Conservation (phyloP, 1,140 invertebrate genomes). For the Saccostrea cuccullata region DNA sequence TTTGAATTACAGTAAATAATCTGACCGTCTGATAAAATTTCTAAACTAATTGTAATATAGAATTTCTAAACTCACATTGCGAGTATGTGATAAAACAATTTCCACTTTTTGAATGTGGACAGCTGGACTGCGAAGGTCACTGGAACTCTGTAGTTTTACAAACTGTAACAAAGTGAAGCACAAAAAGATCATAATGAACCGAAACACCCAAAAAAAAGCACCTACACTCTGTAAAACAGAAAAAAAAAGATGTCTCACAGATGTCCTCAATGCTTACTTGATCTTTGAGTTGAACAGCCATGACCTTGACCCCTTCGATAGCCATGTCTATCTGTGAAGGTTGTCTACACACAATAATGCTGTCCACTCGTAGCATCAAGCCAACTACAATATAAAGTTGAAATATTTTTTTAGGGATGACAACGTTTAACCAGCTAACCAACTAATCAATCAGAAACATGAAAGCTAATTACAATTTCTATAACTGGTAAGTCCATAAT, state of each 20-base stretch:
- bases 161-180: slow-evolving; percentile 38
- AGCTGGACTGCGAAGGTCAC: slow-evolving; percentile 48
- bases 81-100: slow-evolving; percentile 46
- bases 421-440: too few relatives aligned
- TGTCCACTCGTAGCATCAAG: slow-evolving; percentile 63
- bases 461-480: too few relatives aligned
- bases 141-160: slow-evolving; percentile 45
- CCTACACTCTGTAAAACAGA: too few relatives aligned
- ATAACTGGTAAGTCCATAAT: too few relatives aligned
- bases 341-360: not conserved
- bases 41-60: too few relatives aligned
- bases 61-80: not conserved
- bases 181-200: not conserved
- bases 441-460: too few relatives aligned
- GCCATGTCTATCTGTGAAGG: slow-evolving; percentile 57
- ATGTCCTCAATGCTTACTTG: slow-evolving; percentile 43
- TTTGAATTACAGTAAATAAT: too few relatives aligned
- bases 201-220: too few relatives aligned
- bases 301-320: slow-evolving; percentile 68
- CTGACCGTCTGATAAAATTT: too few relatives aligned
- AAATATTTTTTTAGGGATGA: too few relatives aligned
- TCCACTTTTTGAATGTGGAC: slow-evolving; percentile 56
- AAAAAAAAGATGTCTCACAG: too few relatives aligned
- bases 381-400: slow-evolving; percentile 39
- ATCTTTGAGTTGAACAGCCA: slow-evolving; percentile 60